Percentiles rank a stretch among this genome's conserved stretches.
phyloP scores from a whole-genome alignment of 1,140 invertebrate genomes.

The Adoxophyes honmai region DNA sequence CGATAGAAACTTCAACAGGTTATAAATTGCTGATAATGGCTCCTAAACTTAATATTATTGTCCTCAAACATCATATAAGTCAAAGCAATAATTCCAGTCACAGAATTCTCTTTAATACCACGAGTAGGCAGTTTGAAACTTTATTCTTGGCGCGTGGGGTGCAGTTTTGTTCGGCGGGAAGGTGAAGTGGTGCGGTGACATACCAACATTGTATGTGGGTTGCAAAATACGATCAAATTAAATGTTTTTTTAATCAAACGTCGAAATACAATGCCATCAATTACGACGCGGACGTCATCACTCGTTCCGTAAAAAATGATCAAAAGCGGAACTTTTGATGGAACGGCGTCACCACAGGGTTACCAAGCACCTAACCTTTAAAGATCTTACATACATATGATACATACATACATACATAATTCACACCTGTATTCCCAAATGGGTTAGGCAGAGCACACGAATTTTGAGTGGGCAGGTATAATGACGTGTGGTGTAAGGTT shows the following conservation, averaged over 20 bases:
- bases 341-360: not conserved
- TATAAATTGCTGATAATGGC: conserved; percentile 11
- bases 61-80: conserved; percentile 9
- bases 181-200: not conserved
- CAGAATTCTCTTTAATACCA: not conserved
- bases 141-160: not conserved
- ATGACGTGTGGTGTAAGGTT: too few relatives aligned
- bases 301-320: not conserved
- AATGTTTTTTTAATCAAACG: conserved; percentile 10
- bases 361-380: not conserved
- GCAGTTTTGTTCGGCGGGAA: not conserved
- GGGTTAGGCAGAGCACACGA: too few relatives aligned
- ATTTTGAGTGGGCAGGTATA: too few relatives aligned
- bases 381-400: too few relatives aligned
- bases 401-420: too few relatives aligned
- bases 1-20: conserved; percentile 4
- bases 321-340: conserved; percentile 14
- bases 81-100: not conserved
- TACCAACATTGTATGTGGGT: conserved; percentile 1
- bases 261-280: conserved; percentile 14
- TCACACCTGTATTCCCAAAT: too few relatives aligned
- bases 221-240: conserved; percentile 14
- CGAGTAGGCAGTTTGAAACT: not conserved
- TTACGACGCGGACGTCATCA: not conserved
- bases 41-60: conserved; percentile 13